phyloP scores from a whole-genome alignment of 2,888 invertebrate genomes.

The Caenorhabditis afra region DNA sequence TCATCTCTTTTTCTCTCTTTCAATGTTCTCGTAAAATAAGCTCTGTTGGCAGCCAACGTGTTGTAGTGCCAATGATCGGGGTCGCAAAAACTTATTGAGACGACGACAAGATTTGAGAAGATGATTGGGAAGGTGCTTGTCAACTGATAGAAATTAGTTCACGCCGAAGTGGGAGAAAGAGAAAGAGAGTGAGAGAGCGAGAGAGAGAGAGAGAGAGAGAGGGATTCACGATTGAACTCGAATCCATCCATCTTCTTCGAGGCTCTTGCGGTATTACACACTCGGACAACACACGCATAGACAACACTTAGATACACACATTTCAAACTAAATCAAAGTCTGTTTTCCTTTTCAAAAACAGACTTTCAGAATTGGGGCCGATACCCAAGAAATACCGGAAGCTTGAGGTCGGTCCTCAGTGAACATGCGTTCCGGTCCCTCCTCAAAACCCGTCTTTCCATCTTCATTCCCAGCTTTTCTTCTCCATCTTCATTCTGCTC shows the following conservation, averaged over 20 bases:
- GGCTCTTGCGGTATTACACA: constrained; percentile 57
- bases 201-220: no score
- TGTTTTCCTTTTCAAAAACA: constrained; percentile 3
- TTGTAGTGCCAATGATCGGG: constrained; percentile 12
- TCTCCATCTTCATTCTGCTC: constrained; percentile 62
- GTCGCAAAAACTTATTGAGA: neutral
- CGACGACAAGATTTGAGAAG: neutral
- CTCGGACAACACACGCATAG: constrained; percentile 24
- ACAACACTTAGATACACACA: constrained; percentile 17
- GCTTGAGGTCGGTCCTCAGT: no score
- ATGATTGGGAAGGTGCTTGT: neutral
- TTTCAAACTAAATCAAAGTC: constrained; percentile 4
- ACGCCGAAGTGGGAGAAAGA: neutral
- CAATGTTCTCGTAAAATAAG: constrained; percentile 8
- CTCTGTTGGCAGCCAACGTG: constrained; percentile 2
- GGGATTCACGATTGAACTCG: neutral
- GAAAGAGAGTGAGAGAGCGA: no score
- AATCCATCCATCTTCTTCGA: constrained; percentile 45
- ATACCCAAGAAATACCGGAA: no score
- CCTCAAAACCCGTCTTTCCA: constrained; percentile 36
- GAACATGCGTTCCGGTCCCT: constrained; percentile 49
- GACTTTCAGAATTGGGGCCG: no score
- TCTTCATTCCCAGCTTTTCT: constrained; percentile 57
- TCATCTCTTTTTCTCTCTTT: no score
- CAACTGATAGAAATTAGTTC: constrained; percentile 54